A percentile compares a stretch with the other conserved stretches of the same genome.
These are phyloP conservation scores for Ammodramus savannarum DNA, from an alignment of 2,113 vertebrate genomes.

Conservation along the genomic window DNA sequence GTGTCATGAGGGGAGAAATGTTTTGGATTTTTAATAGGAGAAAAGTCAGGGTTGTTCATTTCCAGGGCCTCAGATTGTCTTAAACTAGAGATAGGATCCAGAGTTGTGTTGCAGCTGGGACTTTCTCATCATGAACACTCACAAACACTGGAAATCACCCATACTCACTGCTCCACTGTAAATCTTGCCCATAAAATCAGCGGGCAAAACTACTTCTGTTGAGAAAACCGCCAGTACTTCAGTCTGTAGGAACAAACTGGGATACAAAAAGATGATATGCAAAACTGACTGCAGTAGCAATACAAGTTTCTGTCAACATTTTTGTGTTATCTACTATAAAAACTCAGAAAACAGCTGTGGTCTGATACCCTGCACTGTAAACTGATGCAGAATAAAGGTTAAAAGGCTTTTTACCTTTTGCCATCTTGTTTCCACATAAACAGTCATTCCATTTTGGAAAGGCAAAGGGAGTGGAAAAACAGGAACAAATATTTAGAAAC, in stretches of 20 bases:
- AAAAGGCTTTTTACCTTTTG: background rate
- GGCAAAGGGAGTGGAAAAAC: background rate
- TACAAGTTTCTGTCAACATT: background rate
- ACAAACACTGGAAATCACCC: background rate
- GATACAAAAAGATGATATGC: background rate
- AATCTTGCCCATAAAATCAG: background rate
- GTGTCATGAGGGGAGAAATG: background rate
- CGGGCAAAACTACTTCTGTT: background rate
- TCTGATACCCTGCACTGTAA: background rate
- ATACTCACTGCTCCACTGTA: background rate
- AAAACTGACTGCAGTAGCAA: background rate
- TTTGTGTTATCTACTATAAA: background rate
- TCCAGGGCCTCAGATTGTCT: background rate
- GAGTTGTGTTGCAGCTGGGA: background rate
- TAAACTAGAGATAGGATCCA: background rate
- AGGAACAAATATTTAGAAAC: background rate
- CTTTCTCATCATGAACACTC: background rate
- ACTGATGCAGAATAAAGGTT: background rate
- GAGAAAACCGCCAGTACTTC: background rate
- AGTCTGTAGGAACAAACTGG: background rate
- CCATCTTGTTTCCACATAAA: background rate
- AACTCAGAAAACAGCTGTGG: background rate
- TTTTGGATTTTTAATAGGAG: background rate
- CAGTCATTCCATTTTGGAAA: background rate
- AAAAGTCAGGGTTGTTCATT: background rate